Evolutionary conservation across 1,140 invertebrate genomes (phyloP).

Genomic region (Drosophila repletoides): DNA sequence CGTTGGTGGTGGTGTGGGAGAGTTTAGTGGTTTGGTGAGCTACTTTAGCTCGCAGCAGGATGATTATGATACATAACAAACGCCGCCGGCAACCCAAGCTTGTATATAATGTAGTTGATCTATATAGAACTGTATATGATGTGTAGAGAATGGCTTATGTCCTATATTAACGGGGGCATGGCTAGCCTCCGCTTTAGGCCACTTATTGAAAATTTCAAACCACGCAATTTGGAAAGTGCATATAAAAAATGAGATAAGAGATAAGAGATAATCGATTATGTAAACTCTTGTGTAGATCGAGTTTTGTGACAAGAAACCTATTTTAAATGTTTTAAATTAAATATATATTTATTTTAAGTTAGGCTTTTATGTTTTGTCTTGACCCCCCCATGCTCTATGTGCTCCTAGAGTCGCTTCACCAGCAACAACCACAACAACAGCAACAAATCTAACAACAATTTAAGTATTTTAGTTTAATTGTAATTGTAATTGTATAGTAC

Average conservation of each 20-base stretch:
- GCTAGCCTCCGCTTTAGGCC: constrained; percentile 41
- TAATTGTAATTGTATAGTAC: constrained; percentile 22
- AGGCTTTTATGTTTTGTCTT: constrained; percentile 22
- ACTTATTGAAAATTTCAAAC: constrained; percentile 59
- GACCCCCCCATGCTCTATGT: constrained; percentile 33
- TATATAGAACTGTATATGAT: constrained; percentile 26
- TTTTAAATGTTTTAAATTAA: constrained; percentile 20
- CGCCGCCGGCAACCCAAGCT: constrained; percentile 46
- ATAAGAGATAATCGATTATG: background rate
- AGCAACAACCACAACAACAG: constrained; percentile 9
- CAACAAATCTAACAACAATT: constrained; percentile 30
- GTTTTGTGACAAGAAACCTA: constrained; percentile 12
- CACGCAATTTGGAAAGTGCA: constrained; percentile 48
- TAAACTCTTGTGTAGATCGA: constrained; percentile 12
- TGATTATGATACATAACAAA: constrained; percentile 82
- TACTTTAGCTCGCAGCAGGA: constrained; percentile 92
- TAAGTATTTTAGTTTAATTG: constrained; percentile 53
- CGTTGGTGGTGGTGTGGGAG: constrained; percentile 80
- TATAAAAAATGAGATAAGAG: constrained; percentile 23
- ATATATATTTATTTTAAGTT: constrained; percentile 34
- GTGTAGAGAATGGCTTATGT: constrained; percentile 19
- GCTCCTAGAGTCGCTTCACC: constrained; percentile 41
- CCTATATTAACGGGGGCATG: constrained; percentile 1
- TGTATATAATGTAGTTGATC: constrained; percentile 56
- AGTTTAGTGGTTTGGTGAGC: constrained; percentile 91